Evolutionary conservation across 2,113 vertebrate species (phyloP).

Genomic region (Antechinus stuartii): DNA sequence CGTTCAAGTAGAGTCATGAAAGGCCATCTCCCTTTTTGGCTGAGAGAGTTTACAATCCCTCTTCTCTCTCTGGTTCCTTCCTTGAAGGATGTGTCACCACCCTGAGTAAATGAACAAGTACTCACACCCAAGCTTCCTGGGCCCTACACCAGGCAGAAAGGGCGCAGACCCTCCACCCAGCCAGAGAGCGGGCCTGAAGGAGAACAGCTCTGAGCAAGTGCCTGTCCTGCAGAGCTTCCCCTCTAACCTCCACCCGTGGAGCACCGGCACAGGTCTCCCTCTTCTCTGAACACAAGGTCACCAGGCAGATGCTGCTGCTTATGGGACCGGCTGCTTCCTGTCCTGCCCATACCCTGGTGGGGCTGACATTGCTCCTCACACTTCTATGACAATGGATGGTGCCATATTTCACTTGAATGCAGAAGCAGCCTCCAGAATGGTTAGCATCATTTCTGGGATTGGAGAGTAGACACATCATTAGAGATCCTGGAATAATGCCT

Average conservation of each 20-base stretch:
- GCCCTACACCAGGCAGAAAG: constrained; percentile 27
- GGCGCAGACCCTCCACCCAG: constrained; percentile 5
- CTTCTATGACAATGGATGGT: neutral
- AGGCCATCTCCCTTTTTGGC: neutral
- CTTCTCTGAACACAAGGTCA: constrained; percentile 24
- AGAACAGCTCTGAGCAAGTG: constrained; percentile 11
- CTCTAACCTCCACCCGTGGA: neutral
- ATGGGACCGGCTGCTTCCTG: constrained; percentile 71
- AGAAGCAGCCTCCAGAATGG: constrained; percentile 59
- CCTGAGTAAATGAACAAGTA: constrained; percentile 65
- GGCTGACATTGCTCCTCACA: neutral
- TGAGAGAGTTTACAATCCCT: constrained; percentile 39
- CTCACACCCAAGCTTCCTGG: constrained; percentile 52
- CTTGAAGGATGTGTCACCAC: constrained; percentile 63
- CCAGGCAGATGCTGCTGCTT: constrained; percentile 57
- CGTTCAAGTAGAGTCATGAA: neutral
- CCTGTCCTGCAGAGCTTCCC: constrained; percentile 22
- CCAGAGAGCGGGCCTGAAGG: neutral
- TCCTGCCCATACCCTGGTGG: constrained; percentile 44
- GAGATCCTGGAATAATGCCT: constrained; percentile 15
- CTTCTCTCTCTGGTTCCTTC: constrained; percentile 28
- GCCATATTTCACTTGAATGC: constrained; percentile 51
- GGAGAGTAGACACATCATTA: constrained; percentile 31
- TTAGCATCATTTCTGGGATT: constrained; percentile 65
- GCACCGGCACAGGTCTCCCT: neutral